Conservation (phyloP, 2,113 vertebrate species). For the Steatornis caripensis region DNA sequence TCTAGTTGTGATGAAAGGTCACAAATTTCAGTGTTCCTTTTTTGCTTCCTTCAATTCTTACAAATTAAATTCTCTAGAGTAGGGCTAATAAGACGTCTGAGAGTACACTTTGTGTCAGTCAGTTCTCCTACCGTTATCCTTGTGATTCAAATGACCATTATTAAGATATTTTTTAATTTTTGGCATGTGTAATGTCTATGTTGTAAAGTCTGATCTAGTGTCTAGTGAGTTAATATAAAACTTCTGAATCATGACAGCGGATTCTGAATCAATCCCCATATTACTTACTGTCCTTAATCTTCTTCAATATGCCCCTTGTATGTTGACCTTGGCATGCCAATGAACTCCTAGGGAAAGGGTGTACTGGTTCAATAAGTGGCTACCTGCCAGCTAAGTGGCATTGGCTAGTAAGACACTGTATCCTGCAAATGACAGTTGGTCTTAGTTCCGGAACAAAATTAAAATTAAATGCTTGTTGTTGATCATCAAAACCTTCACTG, state of each 20-base stretch:
- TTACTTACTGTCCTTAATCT: neutral
- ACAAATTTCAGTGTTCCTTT: constrained; percentile 26
- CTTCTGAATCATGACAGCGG: neutral
- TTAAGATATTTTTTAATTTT: neutral
- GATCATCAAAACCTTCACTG: neutral
- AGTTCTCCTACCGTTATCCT: neutral
- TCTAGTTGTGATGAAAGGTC: constrained; percentile 32
- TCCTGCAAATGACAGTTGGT: neutral
- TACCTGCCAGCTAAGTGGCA: neutral
- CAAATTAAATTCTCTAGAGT: neutral
- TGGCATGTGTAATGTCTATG: neutral
- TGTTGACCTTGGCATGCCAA: neutral
- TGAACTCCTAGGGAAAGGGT: neutral
- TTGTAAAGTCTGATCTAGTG: neutral
- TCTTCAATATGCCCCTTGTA: neutral
- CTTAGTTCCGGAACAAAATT: neutral
- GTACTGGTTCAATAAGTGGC: neutral
- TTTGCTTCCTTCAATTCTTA: neutral
- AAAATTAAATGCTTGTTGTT: neutral
- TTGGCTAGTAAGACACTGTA: neutral
- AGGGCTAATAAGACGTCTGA: neutral
- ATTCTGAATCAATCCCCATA: neutral
- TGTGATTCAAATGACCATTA: neutral
- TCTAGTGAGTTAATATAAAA: neutral
- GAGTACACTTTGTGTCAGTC: neutral